Evolutionary conservation across 2,888 invertebrate species (phyloP), one percentile per base, ranked within the genome.

Genomic region (Orchestes rusci): DNA sequence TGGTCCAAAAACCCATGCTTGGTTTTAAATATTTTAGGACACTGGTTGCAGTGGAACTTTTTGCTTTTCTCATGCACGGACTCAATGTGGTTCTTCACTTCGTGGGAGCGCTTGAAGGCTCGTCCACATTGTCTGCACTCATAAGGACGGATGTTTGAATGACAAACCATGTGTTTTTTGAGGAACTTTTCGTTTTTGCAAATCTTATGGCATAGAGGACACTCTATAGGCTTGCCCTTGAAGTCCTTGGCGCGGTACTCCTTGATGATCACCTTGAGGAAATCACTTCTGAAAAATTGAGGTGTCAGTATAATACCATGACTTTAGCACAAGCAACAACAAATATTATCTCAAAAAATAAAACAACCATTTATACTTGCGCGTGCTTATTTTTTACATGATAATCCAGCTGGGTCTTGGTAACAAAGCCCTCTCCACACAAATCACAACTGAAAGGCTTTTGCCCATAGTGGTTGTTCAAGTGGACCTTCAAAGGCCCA

Each of bases 1-100:
- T 76, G 75, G 0, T 73, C 70, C 33, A 73, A 73, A 32, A 53
- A 53, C 3, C 58, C 58, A 12, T 56, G 57, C 42, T 60, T 59
- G 2, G 59, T 56, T 47, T 55, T 53, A 50, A 77, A 72, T 36
- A 73, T 73, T 54, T 75, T 75, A 0, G 74, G 73, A 49, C 79
- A 80, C 1, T 74, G 63, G 1, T 73, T 67, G 52, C 79, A 79
- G 27, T 56, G 49, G 46, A 53, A 57, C 12, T 40, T 39, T 29
- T 36, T 43, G 29, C 38, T 43, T 31, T 50, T 13, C 35, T 38
- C 35, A 46, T 50, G 50, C 4, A 50, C 40, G 2, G 50, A 43
- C n/a, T 20, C n/a, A 29, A 46, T 56, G 42, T 59, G 60, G 33
- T 59, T 55, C 23, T 58, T 50, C 31, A 54, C 48, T 40, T 56